Evolutionary conservation across 2,113 vertebrate genomes (phyloP).

Genomic region (Leptobrachium ailaonicum): DNA sequence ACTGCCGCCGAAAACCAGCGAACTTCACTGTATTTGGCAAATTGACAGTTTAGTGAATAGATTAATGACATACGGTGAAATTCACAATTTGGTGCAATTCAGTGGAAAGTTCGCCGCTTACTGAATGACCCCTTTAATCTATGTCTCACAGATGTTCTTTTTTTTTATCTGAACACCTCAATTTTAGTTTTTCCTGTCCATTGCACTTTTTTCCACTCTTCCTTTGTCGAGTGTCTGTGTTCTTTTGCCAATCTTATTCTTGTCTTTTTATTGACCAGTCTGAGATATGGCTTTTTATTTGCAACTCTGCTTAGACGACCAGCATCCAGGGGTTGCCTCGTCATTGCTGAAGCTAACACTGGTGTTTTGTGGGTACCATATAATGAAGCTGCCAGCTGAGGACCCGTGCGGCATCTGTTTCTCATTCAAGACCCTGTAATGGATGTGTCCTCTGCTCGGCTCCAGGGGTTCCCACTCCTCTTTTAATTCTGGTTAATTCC

Average conservation of each 20-base stretch:
- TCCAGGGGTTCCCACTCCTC: background rate
- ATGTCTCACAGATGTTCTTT: background rate
- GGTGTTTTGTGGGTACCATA: background rate
- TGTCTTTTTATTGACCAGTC: background rate
- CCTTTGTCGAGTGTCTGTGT: background rate
- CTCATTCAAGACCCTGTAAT: background rate
- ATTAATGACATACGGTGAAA: too few relatives aligned
- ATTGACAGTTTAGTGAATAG: too few relatives aligned
- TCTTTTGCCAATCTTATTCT: background rate
- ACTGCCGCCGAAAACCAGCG: too few relatives aligned
- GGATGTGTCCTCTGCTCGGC: background rate
- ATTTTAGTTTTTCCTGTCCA: background rate
- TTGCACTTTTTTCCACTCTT: background rate
- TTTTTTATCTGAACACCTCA: background rate
- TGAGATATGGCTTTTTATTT: background rate
- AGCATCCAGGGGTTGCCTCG: background rate
- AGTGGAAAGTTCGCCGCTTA: too few relatives aligned
- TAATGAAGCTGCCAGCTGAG: background rate
- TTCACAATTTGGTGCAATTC: too few relatives aligned
- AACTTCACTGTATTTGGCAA: too few relatives aligned
- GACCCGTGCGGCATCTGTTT: background rate
- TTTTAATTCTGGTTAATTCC: background rate
- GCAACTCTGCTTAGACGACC: background rate
- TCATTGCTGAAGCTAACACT: background rate
- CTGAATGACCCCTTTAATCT: background rate